Base-by-base conservation (phyloP, 2,113 vertebrate species). In the Piprites chloris region DNA sequence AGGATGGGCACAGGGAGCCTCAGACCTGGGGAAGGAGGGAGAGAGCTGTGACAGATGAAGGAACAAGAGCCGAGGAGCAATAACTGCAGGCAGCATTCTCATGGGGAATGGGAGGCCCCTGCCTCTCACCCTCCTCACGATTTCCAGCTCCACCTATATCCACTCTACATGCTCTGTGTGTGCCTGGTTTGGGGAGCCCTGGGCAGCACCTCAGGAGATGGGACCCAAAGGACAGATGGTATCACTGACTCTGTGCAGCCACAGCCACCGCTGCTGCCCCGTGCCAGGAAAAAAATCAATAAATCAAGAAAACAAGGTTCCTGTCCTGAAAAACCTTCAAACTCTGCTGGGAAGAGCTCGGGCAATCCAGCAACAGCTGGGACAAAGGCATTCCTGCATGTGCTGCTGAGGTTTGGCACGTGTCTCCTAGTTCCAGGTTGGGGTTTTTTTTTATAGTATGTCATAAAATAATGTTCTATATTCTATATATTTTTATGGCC, bases 401-500 rank as follows among this genome's bases (percentile, higher is more conserved):
- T 76, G 95, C 85, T 80, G 92, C 78, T 91, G 92, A 85, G 94
- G 92, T 94, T 96, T 96, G 92, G 93, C 93, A 84, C 75, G 59
- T 86, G 93, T 63, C 94, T 90, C 53, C 37, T 21, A 74, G 89
- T 76, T 95, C 44, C 92, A 93, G 85, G 87, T 90, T 90, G 35
- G 50, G 65, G 30, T 72, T 10, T 68, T 81, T 87, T 89, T 96
- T 93, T 47, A 96, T 82, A 58, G 89, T 84, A 37, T 5, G 5
- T 85, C 61, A 87, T 97, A 97, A 97, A 97, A 95, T 93, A 89
- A 96, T 95, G 91, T 94, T 96, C 89, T 95, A 81, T 94, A 73
- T 96, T 96, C 95, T 85, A 85, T 95, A 76, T 91, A 86, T 80
- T 95, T 97, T 97, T 94, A 96, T 85, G 87, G 62, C 55, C 0